These are phyloP conservation scores for Pristionchus exspectatus DNA, from an alignment of 2,888 invertebrate genomes.

Conservation along the genomic window DNA sequence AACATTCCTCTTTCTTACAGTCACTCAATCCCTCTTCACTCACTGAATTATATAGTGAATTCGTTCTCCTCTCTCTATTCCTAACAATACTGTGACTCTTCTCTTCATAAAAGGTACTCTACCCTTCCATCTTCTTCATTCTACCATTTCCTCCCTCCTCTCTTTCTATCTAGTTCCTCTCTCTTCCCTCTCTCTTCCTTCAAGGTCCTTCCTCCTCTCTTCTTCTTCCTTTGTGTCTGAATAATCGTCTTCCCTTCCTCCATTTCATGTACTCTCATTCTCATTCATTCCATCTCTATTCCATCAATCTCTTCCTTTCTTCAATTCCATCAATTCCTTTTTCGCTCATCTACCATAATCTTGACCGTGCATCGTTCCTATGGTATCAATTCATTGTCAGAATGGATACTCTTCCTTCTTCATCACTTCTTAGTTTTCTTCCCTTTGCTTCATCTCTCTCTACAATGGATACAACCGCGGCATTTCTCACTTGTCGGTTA, in stretches of 20 bases:
- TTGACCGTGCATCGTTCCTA: not conserved
- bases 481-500: constrained; percentile 37
- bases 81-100: constrained; percentile 38
- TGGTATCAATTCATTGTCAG: constrained; percentile 35
- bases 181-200: not conserved
- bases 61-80: constrained; percentile 22
- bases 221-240: constrained; percentile 27
- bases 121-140: constrained; percentile 1
- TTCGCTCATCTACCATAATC: not conserved
- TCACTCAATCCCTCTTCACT: constrained; percentile 13
- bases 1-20: constrained; percentile 21
- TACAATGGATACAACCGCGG: not conserved
- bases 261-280: constrained; percentile 41
- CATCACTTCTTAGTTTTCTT: constrained; percentile 39
- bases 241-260: constrained; percentile 39
- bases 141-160: not conserved
- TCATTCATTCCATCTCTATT: not conserved
- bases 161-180: not conserved
- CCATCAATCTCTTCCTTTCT: constrained; percentile 54
- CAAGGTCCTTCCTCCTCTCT: constrained; percentile 13
- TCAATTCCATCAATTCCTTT: constrained; percentile 87
- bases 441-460: constrained; percentile 39
- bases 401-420: constrained; percentile 37
- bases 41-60: constrained; percentile 46
- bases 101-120: constrained; percentile 43